phyloP scores from a whole-genome alignment of 2,797 vertebrate species.

The Morus bassanus region DNA sequence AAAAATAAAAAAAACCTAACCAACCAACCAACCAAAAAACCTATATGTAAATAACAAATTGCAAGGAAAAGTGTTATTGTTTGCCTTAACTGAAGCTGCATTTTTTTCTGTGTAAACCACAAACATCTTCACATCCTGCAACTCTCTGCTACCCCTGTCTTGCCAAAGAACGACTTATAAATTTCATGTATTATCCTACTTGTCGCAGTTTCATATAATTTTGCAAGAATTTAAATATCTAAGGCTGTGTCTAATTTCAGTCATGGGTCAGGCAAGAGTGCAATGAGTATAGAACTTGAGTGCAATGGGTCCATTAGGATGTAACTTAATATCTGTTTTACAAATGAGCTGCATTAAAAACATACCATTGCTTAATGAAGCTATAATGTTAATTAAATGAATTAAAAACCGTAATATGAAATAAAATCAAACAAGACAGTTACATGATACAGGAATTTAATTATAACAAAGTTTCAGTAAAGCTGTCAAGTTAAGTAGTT shows the following conservation, averaged over 20 bases:
- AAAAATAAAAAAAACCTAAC: background rate
- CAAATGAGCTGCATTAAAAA: constrained; percentile 38
- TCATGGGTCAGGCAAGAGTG: background rate
- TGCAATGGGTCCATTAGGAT: background rate
- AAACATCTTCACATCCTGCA: background rate
- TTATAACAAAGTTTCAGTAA: constrained; percentile 34
- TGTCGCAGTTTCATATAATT: background rate
- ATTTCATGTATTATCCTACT: background rate
- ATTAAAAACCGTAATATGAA: constrained; percentile 49
- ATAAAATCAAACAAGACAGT: constrained; percentile 52
- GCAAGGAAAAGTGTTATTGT: background rate
- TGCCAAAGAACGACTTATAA: background rate
- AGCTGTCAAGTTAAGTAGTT: constrained; percentile 26
- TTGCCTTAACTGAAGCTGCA: background rate
- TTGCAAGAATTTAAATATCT: background rate
- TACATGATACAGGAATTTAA: constrained; percentile 29
- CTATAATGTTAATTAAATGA: constrained; percentile 52
- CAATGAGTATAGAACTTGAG: background rate
- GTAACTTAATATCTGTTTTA: constrained; percentile 30
- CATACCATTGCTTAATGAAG: constrained; percentile 27
- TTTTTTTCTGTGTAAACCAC: background rate
- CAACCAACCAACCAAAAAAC: background rate
- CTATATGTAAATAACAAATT: background rate
- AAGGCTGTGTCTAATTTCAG: background rate
- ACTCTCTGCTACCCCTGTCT: background rate